Percentiles rank a stretch among this genome's conserved stretches.
phyloP scores from a whole-genome alignment of 2,888 invertebrate species.

The Rhagonycha lutea region DNA sequence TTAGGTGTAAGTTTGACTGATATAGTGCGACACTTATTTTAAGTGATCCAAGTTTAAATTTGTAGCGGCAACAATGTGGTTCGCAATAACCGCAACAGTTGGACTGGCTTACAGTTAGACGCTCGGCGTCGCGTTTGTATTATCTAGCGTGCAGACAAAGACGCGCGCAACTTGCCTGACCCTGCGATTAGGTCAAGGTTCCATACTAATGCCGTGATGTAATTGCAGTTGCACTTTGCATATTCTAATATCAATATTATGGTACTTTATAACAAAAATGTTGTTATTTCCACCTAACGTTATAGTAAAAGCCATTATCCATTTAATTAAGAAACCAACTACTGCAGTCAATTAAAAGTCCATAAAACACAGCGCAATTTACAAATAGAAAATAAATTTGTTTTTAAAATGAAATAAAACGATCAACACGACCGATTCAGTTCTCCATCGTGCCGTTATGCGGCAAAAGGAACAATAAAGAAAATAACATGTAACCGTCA shows the following conservation, averaged over 20 bases:
- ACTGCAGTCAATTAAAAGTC: neutral
- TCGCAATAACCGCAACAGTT: constrained; percentile 47
- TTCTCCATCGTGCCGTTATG: constrained; percentile 8
- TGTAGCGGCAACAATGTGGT: constrained; percentile 15
- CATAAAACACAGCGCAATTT: neutral
- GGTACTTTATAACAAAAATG: neutral
- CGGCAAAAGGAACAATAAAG: neutral
- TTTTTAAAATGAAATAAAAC: neutral
- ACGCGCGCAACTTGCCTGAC: constrained; percentile 54
- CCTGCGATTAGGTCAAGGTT: constrained; percentile 51
- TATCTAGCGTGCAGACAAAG: constrained; percentile 57
- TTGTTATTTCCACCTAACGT: neutral
- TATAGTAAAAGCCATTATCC: neutral
- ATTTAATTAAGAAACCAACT: neutral
- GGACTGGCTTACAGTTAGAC: constrained; percentile 43
- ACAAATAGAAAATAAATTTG: neutral
- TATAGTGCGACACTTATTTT: neutral
- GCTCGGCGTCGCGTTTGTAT: constrained; percentile 46
- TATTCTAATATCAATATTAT: constrained; percentile 7
- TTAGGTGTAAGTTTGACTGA: neutral
- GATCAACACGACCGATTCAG: neutral
- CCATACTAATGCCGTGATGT: constrained; percentile 48
- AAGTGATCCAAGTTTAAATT: constrained; percentile 1
- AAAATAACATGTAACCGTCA: neutral
- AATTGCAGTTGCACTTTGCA: constrained; percentile 47